A percentile compares a stretch with the other conserved stretches of the same genome.
Evolutionary conservation across 1,140 invertebrate genomes (phyloP).

Genomic region (Orchesella cincta): DNA sequence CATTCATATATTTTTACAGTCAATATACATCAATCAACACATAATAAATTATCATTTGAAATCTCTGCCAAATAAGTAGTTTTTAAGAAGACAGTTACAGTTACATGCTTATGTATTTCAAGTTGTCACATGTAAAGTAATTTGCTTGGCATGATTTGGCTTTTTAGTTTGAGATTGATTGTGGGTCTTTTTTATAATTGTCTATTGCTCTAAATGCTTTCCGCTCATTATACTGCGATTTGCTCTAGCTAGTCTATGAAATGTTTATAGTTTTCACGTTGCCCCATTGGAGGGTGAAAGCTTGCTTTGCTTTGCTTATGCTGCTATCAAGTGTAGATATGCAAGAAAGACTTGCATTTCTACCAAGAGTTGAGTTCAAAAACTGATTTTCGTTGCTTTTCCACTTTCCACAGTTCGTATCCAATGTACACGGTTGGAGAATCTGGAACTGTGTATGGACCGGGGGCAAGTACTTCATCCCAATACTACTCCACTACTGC

Average conservation of each 20-base stretch:
- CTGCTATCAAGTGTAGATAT: not conserved
- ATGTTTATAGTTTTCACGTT: not conserved
- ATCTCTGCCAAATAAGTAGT: not conserved
- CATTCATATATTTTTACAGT: not conserved
- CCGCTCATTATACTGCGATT: not conserved
- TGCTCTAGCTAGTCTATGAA: not conserved
- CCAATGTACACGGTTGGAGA: conserved; percentile 78
- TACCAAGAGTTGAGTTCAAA: not conserved
- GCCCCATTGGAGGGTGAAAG: not conserved
- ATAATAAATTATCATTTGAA: not conserved
- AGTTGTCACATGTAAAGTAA: conserved; percentile 1
- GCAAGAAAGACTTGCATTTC: not conserved
- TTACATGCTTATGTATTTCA: not conserved
- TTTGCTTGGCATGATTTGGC: too few species aligned
- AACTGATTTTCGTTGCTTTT: conserved; percentile 18
- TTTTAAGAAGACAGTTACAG: conserved; percentile 12
- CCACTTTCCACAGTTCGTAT: conserved; percentile 70
- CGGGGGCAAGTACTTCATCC: conserved; percentile 56
- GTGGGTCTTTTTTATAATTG: not conserved
- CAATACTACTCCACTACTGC: conserved; percentile 65
- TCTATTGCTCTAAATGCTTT: not conserved
- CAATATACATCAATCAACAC: not conserved
- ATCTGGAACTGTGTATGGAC: conserved; percentile 68
- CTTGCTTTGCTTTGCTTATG: not conserved
- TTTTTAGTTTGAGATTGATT: not conserved